phyloP scores from a whole-genome alignment of 2,888 invertebrate genomes.

The Drosophila nr. perissopoda region DNA sequence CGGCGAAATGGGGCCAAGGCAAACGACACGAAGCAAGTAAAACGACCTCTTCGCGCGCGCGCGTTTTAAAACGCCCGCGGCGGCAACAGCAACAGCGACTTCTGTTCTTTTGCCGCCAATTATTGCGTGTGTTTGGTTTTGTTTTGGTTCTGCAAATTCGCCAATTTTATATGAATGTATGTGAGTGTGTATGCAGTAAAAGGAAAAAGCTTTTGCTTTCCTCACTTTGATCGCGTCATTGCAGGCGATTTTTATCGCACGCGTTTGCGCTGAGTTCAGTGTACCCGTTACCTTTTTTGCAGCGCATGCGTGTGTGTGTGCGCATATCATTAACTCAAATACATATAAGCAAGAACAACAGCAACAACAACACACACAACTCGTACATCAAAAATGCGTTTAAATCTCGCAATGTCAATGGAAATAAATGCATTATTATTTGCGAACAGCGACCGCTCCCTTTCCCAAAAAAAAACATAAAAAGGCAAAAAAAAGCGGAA shows the following conservation, averaged over 20 bases:
- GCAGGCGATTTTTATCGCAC: constrained; percentile 39
- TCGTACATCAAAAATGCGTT: constrained; percentile 78
- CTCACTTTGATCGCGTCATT: constrained; percentile 47
- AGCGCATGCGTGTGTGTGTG: constrained; percentile 21
- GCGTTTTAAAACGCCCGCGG: constrained; percentile 53
- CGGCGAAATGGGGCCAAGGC: constrained; percentile 73
- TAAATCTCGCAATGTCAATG: constrained; percentile 74
- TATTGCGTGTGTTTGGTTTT: constrained; percentile 54
- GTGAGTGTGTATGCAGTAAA: constrained; percentile 24
- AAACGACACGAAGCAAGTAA: constrained; percentile 49
- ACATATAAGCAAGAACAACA: constrained; percentile 37
- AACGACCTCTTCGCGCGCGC: constrained; percentile 29
- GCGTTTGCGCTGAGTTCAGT: constrained; percentile 61
- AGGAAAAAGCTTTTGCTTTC: constrained; percentile 63
- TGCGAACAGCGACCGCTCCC: constrained; percentile 67
- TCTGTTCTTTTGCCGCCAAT: constrained; percentile 63
- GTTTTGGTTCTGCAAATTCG: constrained; percentile 77
- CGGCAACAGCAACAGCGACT: constrained; percentile 31
- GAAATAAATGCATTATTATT: constrained; percentile 69
- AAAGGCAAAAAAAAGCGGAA: constrained; percentile 29
- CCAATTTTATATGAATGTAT: constrained; percentile 23
- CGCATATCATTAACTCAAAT: constrained; percentile 58
- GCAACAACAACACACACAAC: constrained; percentile 54
- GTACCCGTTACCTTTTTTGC: constrained; percentile 74
- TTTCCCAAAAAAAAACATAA: constrained; percentile 54